Evolutionary conservation across 2,888 invertebrate genomes (phyloP).

Genomic region (Pseudolycoriella hygida): DNA sequence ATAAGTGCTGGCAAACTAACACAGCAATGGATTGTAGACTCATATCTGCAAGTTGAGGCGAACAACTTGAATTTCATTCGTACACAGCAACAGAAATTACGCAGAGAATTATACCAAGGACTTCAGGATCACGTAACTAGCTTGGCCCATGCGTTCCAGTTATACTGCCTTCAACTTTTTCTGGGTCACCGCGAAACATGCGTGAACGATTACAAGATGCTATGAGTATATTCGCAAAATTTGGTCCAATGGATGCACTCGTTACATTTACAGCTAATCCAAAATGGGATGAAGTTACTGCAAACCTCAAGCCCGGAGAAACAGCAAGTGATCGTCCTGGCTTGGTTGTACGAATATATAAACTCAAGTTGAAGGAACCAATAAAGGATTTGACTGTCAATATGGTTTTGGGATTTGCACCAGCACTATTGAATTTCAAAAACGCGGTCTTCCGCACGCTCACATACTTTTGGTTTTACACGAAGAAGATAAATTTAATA

Average conservation of each 20-base stretch:
- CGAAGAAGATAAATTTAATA: constrained; percentile 9
- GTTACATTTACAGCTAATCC: constrained; percentile 10
- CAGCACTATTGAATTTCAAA: constrained; percentile 19
- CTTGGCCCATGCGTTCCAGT: constrained; percentile 11
- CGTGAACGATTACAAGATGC: constrained; percentile 12
- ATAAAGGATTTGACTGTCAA: constrained; percentile 5
- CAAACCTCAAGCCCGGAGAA: neutral
- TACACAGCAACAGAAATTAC: constrained; percentile 17
- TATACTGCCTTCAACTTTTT: constrained; percentile 11
- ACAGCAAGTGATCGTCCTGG: constrained; percentile 7
- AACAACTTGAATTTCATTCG: constrained; percentile 18
- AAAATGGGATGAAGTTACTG: constrained; percentile 8
- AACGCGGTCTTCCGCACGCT: constrained; percentile 16
- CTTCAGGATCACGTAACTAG: constrained; percentile 17
- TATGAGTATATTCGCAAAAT: constrained; percentile 9
- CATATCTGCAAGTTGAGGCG: constrained; percentile 21
- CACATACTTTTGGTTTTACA: constrained; percentile 14
- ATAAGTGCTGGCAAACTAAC: constrained; percentile 15
- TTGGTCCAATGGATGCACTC: constrained; percentile 10
- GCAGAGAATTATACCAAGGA: constrained; percentile 18
- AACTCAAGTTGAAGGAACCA: constrained; percentile 8
- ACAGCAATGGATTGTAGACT: constrained; percentile 21
- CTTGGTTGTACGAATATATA: constrained; percentile 11
- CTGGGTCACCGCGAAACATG: constrained; percentile 12
- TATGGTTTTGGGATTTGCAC: constrained; percentile 8